A percentile compares a stretch with the other conserved stretches of the same genome.
phyloP scores from a whole-genome alignment of 2,113 vertebrate genomes.

The Dasyprocta punctata region DNA sequence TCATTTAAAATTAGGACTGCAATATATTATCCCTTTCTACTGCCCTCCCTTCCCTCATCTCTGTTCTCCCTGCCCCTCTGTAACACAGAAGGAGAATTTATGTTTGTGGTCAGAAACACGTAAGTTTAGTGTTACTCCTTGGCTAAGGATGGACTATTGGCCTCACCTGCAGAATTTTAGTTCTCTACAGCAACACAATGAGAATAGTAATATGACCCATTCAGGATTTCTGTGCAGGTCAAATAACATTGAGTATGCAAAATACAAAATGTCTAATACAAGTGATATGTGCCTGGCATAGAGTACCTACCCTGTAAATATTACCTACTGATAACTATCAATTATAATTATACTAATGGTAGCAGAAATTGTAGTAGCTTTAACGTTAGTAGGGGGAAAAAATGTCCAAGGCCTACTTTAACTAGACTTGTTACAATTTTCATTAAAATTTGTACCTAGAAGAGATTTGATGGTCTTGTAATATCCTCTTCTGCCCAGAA shows the following conservation, averaged over 20 bases:
- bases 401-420: not conserved
- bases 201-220: not conserved
- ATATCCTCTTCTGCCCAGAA: not conserved
- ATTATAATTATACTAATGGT: not conserved
- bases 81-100: not conserved
- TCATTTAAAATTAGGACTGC: not conserved
- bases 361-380: not conserved
- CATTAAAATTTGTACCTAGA: not conserved
- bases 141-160: not conserved
- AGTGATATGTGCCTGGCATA: not conserved
- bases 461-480: not conserved
- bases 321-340: not conserved
- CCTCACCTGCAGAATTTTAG: not conserved
- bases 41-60: accelerated
- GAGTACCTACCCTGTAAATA: not conserved
- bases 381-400: not conserved
- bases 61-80: accelerated
- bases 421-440: not conserved
- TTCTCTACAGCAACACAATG: not conserved
- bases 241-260: not conserved
- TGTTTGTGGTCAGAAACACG: not conserved
- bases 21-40: not conserved
- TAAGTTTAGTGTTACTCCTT: not conserved
- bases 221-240: not conserved
- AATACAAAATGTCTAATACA: not conserved